Base-by-base conservation (phyloP, 2,797 vertebrate species). In the Anomalospiza imberbis region DNA sequence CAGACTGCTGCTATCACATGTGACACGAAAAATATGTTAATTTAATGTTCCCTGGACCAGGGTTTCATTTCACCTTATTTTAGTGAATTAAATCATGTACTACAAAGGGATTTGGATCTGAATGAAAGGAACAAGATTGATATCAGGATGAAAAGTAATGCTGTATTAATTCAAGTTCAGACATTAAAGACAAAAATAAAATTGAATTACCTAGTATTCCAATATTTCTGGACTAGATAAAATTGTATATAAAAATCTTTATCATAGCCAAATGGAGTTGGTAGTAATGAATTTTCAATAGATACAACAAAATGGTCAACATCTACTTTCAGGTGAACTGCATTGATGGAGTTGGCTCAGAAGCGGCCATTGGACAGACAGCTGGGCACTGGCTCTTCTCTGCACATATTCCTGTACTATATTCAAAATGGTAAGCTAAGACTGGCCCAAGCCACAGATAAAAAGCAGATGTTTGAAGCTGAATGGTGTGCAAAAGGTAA, bases 151-250 rank as follows among this genome's bases (percentile, higher is more conserved):
- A 91, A 79, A 92, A 91, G 74, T 90, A 89, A 50, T 73, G 61
- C 62, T 78, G 53, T 88, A 53, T 96, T 95, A 89, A 84, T 89
- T 89, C 48, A 78, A 45, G 45, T 89, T 77, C 84, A 48, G 45
- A 74, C 74, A 72, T 71, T 91, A 85, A 96, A 96, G 91, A 94
- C 45, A 84, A 95, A 96, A 95, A 67, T 67, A 88, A 93, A 93
- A 84, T 66, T 73, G 62, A 94, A 91, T 92, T 92, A 91, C 44
- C 78, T 16, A 84, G 70, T 79, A 79, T 89, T 92, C 66, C 88
- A 93, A 76, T 88, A 96, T 91, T 94, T 94, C 73, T 90, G 60
- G 66, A 90, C 79, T 82, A 88, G 82, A 93, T 63, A 61, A 92
- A 91, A 94, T 81, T 85, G 62, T 90, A 81, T 90, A 76, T 93